Conservation (phyloP, 2,113 vertebrate species). For the Setophaga kirtlandii region DNA sequence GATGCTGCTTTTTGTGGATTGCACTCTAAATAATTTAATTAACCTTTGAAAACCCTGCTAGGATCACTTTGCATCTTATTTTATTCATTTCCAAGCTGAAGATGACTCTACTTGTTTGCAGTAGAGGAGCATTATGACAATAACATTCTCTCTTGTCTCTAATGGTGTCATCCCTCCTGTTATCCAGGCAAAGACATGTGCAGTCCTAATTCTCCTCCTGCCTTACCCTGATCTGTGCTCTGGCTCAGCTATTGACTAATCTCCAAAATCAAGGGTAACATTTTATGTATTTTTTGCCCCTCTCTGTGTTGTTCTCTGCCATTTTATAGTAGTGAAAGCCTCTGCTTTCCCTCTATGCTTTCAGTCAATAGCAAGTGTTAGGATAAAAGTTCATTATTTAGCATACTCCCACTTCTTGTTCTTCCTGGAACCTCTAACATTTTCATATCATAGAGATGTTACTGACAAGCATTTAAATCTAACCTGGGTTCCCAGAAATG, state of each 20-base stretch:
- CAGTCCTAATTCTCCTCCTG: background rate
- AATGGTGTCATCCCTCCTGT: background rate
- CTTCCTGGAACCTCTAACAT: background rate
- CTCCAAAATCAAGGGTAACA: background rate
- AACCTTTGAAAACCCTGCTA: background rate
- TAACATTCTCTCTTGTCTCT: background rate
- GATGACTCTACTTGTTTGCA: background rate
- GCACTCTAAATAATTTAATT: background rate
- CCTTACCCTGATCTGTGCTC: background rate
- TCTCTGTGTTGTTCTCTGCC: background rate
- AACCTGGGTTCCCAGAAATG: background rate
- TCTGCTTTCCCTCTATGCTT: background rate
- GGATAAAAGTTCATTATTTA: background rate
- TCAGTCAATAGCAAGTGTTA: background rate
- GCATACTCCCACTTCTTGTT: background rate
- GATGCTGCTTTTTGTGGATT: background rate
- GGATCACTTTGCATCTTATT: background rate
- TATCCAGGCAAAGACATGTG: background rate
- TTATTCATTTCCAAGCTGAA: background rate
- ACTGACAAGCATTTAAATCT: background rate
- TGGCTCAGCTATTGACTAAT: background rate
- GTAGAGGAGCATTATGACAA: background rate
- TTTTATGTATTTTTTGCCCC: background rate
- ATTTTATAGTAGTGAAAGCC: rapidly evolving
- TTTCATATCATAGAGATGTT: background rate